Evolutionary conservation across 2,888 invertebrate species (phyloP), one percentile per base, ranked within the genome.

Genomic region (Melipona beecheii): DNA sequence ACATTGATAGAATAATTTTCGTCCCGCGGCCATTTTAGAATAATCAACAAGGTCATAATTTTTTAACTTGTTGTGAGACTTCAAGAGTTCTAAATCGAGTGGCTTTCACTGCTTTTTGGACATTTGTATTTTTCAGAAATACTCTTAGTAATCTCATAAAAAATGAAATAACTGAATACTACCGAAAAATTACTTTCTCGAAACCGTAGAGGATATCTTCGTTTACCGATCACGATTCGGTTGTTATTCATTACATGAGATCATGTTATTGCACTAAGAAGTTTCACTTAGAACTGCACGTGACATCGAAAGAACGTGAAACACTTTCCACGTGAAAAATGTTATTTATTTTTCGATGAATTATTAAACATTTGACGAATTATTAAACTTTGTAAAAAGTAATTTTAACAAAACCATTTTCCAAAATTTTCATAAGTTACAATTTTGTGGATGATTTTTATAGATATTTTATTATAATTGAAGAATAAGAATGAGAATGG

Each of bases 1-100:
- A 81, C 77, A 21, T 4, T 43, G 50, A 1, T 31, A 58, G 56
- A 65, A 81, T 78, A 77, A 72, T 77, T 81, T 68, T 81, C 68
- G 50, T 81, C 60, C 31, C 54, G 72, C 9, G 24, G 43, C 60
- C n/a, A 21, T 72, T 72, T 5, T 43, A 49, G 49, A 73, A 76
- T 43, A 43, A 43, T 60, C 54, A 62, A 77, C 27, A 27, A 60
- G 68, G 58, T 21, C n/a, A 27, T 77, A 72, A 81, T 36, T 76
- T 31, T 17, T 66, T 52, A 52, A 49, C 15, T 24, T 49, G 43
- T 15, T 58, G 54, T 62, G 31, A 19, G 70, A 60, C 49, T 27
- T 6, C 21, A 9, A 9, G 62, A 70, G 62, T 62, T 69, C 15
- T 15, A 54, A 76, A 76, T 54, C 70, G 27, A 17, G 11, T 6